Evolutionary conservation across 2,113 vertebrate genomes (phyloP), one percentile per base, ranked within the genome.

Genomic region (Dolichallabes microphthalmus): DNA sequence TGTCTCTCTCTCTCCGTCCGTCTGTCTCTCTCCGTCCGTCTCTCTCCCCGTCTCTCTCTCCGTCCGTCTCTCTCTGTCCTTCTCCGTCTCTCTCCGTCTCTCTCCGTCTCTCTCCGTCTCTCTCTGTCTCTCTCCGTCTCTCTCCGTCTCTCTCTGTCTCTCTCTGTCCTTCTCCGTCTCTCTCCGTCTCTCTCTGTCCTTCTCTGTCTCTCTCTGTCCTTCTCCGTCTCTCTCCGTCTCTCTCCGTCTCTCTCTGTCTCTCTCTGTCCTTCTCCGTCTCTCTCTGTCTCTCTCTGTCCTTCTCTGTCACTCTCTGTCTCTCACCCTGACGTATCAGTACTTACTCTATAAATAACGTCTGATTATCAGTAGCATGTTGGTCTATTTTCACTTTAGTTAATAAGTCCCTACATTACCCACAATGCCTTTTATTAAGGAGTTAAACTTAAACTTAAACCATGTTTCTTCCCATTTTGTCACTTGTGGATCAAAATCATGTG

Each of bases 71-170:
- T n/a, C n/a, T n/a, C n/a, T n/a, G n/a, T n/a, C n/a, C n/a, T n/a
- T n/a, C n/a, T n/a, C n/a, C n/a, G n/a, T n/a, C n/a, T n/a, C n/a
- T n/a, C n/a, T n/a, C n/a, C n/a, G n/a, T n/a, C n/a, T n/a, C n/a
- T n/a, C n/a, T n/a, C n/a, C n/a, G n/a, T 39, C 60, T 53, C 20
- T 55, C 58, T 71, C 25, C 50, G 61, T 19, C n/a, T 69, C 55
- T 85, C 80, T 55, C 68, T 39, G 45, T 69, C 50, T 66, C 35
- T 82, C 53, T 82, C 91, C 32, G n/a, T n/a, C n/a, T n/a, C n/a
- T 35, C 35, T 2, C 35, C n/a, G n/a, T n/a, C n/a, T n/a, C n/a
- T 35, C 55, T 39, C 58, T 53, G 17, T 55, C 58, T 71, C 25
- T 74, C 50, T 69, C n/a, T 69, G n/a, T n/a, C n/a, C n/a, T n/a